These are phyloP conservation scores for Folsomia manolachei DNA, from an alignment of 2,888 invertebrate genomes.

Conservation along the genomic window DNA sequence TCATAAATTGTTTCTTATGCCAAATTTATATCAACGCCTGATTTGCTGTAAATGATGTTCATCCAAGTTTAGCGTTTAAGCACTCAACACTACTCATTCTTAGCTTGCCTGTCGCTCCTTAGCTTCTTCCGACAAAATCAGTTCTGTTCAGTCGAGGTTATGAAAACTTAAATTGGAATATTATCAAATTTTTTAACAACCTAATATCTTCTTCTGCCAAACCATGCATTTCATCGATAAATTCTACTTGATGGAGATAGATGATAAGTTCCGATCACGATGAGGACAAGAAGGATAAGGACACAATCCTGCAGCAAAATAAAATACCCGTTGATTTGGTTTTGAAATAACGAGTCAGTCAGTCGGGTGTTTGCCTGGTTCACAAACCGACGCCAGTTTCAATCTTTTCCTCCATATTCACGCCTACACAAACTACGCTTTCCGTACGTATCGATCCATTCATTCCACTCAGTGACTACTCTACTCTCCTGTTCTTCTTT, in stretches of 20 bases:
- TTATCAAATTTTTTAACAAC: constrained; percentile 13
- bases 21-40: constrained; percentile 19
- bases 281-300: too few species aligned
- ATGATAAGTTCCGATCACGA: too few species aligned
- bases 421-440: constrained; percentile 15
- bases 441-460: constrained; percentile 21
- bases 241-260: too few species aligned
- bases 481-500: too few species aligned
- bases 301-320: too few species aligned
- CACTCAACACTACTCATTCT: neutral
- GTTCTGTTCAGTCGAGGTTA: too few species aligned
- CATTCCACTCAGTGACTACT: too few species aligned
- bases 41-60: constrained; percentile 17
- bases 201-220: neutral
- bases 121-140: neutral
- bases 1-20: constrained; percentile 14
- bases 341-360: neutral
- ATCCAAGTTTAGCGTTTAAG: too few species aligned
- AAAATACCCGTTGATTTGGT: neutral
- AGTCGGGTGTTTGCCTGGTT: constrained; percentile 3
- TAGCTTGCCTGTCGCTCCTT: neutral
- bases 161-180: constrained; percentile 11
- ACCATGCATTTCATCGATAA: too few species aligned
- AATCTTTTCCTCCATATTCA: neutral
- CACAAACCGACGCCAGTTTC: neutral